phyloP scores from a whole-genome alignment of 2,888 invertebrate species.

The Branchellion lobata region DNA sequence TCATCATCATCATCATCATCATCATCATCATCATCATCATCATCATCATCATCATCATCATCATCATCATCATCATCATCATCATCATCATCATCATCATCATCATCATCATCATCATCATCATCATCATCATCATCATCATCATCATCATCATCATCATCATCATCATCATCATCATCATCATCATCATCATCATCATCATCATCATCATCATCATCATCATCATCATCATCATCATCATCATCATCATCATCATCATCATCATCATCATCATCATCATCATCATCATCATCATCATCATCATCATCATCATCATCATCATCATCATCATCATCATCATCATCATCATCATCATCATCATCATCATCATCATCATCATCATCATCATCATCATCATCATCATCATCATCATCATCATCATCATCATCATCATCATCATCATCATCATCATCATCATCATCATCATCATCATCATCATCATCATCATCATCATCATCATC shows the following conservation, averaged over 20 bases:
- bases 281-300: constrained; percentile 47
- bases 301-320: constrained; percentile 48
- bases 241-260: constrained; percentile 57
- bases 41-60: constrained; percentile 48
- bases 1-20: constrained; percentile 25
- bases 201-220: constrained; percentile 47
- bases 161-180: constrained; percentile 48
- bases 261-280: constrained; percentile 34
- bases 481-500: constrained; percentile 58
- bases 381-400: constrained; percentile 26
- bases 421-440: constrained; percentile 48
- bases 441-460: constrained; percentile 47
- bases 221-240: constrained; percentile 48
- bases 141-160: constrained; percentile 41
- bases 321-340: constrained; percentile 47
- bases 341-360: constrained; percentile 48
- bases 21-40: constrained; percentile 45
- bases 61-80: constrained; percentile 47
- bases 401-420: constrained; percentile 46
- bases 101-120: constrained; percentile 58
- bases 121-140: constrained; percentile 23
- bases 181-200: constrained; percentile 48
- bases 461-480: constrained; percentile 47
- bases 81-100: constrained; percentile 47
- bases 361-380: constrained; percentile 57